Percentiles rank a stretch among this genome's conserved stretches.
Conservation (phyloP, 1,140 invertebrate genomes). For the Acyrthosiphon pisum region DNA sequence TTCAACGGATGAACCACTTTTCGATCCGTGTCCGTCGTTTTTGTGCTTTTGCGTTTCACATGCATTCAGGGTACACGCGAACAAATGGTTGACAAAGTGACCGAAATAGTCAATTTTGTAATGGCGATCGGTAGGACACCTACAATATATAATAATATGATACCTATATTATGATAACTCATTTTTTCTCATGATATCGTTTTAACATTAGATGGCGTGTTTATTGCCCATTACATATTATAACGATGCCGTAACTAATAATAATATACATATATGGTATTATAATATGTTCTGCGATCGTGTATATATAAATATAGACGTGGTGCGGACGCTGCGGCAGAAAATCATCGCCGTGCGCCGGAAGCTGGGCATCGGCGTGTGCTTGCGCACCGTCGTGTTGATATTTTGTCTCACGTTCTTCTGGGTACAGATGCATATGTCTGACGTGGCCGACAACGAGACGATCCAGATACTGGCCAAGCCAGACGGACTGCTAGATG, state of each 20-base stretch:
- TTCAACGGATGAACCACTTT: not conserved
- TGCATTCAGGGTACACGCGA: not conserved
- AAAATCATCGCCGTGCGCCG: slow-evolving; percentile 58
- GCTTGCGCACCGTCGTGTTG: slow-evolving; percentile 70
- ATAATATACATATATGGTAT: not conserved
- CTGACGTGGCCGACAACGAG: slow-evolving; percentile 67
- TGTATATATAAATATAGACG: not conserved
- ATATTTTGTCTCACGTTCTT: slow-evolving; percentile 73
- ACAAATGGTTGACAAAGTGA: not conserved
- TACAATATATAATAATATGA: not conserved
- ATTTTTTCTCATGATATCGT: not conserved
- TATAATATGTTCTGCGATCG: not conserved
- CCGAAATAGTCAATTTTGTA: not conserved
- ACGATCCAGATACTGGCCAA: slow-evolving; percentile 45
- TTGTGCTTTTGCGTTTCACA: not conserved
- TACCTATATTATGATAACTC: not conserved
- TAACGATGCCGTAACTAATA: not conserved
- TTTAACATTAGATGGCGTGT: not conserved
- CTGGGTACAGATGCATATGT: slow-evolving; percentile 74
- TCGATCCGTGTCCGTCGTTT: not conserved
- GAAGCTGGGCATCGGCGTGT: slow-evolving; percentile 58
- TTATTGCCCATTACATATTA: not conserved
- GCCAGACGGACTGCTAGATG: slow-evolving; percentile 35
- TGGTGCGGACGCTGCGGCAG: slow-evolving; percentile 59
- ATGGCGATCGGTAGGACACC: not conserved